Base-by-base conservation (phyloP, 2,797 vertebrate genomes). In the Tadarida brasiliensis region DNA sequence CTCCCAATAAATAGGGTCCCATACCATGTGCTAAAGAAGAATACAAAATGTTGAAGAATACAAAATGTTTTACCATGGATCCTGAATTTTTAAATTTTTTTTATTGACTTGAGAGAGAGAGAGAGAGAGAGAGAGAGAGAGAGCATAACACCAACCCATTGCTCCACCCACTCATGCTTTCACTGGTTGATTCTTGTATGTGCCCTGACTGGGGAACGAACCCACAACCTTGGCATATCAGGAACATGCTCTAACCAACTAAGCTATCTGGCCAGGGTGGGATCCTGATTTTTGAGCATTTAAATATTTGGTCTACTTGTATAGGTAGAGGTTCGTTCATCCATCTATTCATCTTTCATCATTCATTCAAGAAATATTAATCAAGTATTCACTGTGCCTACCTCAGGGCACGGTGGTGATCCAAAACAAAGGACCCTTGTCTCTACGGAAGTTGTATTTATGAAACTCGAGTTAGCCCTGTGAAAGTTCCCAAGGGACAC, bases 11-110 rank as follows among this genome's bases (percentile, higher is more conserved):
- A 15, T 33, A 85, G 47, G 8, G 19, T 76, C 20, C 33, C 54
- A 87, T 51, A 22, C 8, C 11, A 24, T 33, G 2, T 67, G 63
- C 33, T 80, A 22, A 90, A 49, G 44, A 63, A 91, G 57, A 83
- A 90, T 12, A n/a, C n/a, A n/a, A n/a, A n/a, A n/a, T n/a, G n/a
- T n/a, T n/a, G 57, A 78, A 90, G 57, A 78, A 90, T 14, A 59
- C 49, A 73, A 33, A 83, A 83, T 39, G 56, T 88, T 51, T 85
- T 74, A 68, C 10, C 33, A 65, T 51, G 26, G 35, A 19, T 61
- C 88, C 22, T 22, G 26, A 28, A 24, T 26, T 77, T 70, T 88
- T n/a, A 1, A 19, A 67, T 7, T 44, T 44, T 44, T 44, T 44
- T 44, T 44, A 68, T 68, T 68, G 65, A 68, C 33, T 68, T 68